Conservation (phyloP, 2,113 vertebrate species). For the Baryphthengus martii region DNA sequence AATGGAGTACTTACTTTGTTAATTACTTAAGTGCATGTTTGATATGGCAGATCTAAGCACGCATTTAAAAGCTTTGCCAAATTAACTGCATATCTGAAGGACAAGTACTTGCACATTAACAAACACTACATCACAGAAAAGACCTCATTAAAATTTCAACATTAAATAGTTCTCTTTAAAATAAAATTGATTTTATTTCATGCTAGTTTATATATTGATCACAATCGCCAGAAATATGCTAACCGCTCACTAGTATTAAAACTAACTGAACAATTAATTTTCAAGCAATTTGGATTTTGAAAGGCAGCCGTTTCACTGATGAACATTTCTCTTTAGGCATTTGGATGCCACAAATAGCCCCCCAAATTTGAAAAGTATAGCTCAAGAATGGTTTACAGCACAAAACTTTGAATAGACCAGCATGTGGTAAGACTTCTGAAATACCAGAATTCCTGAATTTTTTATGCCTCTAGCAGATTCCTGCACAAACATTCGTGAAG, state of each 20-base stretch:
- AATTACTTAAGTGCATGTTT: conserved; percentile 18
- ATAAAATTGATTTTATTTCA: conserved; percentile 52
- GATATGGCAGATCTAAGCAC: not conserved
- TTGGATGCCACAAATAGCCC: not conserved
- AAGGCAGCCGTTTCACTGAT: not conserved
- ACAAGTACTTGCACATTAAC: conserved; percentile 19
- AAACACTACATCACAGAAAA: conserved; percentile 28
- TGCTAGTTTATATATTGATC: conserved; percentile 21
- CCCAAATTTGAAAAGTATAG: not conserved
- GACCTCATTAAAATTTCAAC: conserved; percentile 43
- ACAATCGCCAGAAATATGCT: not conserved
- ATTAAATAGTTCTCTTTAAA: conserved; percentile 44
- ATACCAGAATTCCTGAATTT: not conserved
- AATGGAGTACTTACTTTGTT: not conserved
- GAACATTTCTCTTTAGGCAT: not conserved
- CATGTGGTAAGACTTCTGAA: not conserved
- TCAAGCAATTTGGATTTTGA: not conserved
- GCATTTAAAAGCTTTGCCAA: not conserved
- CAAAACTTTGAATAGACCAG: not conserved
- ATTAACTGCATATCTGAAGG: not conserved
- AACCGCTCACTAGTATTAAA: not conserved
- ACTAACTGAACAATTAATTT: not conserved
- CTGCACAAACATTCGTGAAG: not conserved
- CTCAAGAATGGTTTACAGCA: not conserved
- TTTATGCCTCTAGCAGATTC: not conserved